Evolutionary conservation across 2,797 vertebrate species (phyloP).

Genomic region (Melanotaenia nigrans): DNA sequence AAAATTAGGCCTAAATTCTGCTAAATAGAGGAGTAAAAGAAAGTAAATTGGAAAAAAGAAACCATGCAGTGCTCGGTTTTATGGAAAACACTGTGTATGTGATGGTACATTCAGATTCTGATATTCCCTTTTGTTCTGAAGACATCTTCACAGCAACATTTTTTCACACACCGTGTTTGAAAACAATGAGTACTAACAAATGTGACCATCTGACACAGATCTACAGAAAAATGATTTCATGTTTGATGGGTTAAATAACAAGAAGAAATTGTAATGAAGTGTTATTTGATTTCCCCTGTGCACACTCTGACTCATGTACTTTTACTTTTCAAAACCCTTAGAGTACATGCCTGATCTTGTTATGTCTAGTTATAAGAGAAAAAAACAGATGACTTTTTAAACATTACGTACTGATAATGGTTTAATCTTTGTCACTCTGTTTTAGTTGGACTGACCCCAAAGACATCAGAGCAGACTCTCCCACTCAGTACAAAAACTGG

Average conservation of each 20-base stretch:
- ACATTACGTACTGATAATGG: conserved; percentile 11
- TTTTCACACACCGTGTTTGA: not conserved
- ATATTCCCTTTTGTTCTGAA: not conserved
- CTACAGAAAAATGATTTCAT: conserved; percentile 11
- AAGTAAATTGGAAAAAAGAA: too few species aligned
- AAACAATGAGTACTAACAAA: conserved; percentile 15
- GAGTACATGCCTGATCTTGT: conserved; percentile 9
- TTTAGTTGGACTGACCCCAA: conserved; percentile 88
- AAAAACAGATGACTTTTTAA: not conserved
- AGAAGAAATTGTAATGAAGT: conserved; percentile 26
- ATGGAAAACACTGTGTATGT: not conserved
- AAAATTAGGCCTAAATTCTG: too few species aligned
- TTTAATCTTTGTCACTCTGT: conserved; percentile 28
- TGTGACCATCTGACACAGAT: conserved; percentile 14
- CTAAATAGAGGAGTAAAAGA: too few species aligned
- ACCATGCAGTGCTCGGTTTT: too few species aligned
- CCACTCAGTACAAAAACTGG: conserved; percentile 78
- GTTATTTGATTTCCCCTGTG: conserved; percentile 27
- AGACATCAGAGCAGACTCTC: conserved; percentile 81
- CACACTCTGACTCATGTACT: conserved; percentile 17
- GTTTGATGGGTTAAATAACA: not conserved
- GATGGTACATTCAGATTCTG: not conserved
- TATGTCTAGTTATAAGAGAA: not conserved
- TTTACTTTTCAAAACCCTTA: conserved; percentile 15
- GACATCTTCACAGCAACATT: not conserved